phyloP scores from a whole-genome alignment of 2,888 invertebrate species.

The Thymelicus sylvestris region DNA sequence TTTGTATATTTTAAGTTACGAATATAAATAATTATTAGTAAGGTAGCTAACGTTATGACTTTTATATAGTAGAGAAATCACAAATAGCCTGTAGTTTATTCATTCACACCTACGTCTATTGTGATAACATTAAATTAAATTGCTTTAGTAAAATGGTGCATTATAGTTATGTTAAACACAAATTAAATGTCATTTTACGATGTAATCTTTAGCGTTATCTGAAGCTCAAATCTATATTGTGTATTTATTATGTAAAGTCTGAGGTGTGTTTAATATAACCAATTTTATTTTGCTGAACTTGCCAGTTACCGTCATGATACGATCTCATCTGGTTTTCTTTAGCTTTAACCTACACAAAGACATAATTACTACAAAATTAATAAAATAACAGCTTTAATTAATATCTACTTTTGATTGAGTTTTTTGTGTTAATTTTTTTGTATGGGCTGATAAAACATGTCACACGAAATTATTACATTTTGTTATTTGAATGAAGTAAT shows the following conservation, averaged over 20 bases:
- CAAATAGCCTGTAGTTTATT: constrained; percentile 59
- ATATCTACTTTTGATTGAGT: neutral
- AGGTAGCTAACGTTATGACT: constrained; percentile 62
- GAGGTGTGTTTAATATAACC: constrained; percentile 40
- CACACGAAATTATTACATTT: neutral
- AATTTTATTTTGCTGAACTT: constrained; percentile 19
- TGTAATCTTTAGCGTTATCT: constrained; percentile 58
- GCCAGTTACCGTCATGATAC: neutral
- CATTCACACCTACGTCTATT: constrained; percentile 62
- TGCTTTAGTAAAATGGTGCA: constrained; percentile 43
- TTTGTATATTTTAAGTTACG: constrained; percentile 58
- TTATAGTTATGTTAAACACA: constrained; percentile 39
- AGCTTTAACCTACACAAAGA: constrained; percentile 23
- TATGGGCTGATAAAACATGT: constrained; percentile 7
- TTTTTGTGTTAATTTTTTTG: constrained; percentile 7
- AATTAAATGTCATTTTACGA: constrained; percentile 37
- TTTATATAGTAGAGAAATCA: constrained; percentile 65
- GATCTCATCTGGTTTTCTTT: constrained; percentile 24
- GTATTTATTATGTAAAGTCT: constrained; percentile 51
- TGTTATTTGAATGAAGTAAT: neutral
- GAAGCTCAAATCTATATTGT: constrained; percentile 75
- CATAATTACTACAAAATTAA: constrained; percentile 24
- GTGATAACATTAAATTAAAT: constrained; percentile 60
- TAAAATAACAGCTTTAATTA: constrained; percentile 26
- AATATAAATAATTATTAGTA: constrained; percentile 53